Conservation (phyloP, 2,888 invertebrate genomes). For the Ichneumon xanthorius region DNA sequence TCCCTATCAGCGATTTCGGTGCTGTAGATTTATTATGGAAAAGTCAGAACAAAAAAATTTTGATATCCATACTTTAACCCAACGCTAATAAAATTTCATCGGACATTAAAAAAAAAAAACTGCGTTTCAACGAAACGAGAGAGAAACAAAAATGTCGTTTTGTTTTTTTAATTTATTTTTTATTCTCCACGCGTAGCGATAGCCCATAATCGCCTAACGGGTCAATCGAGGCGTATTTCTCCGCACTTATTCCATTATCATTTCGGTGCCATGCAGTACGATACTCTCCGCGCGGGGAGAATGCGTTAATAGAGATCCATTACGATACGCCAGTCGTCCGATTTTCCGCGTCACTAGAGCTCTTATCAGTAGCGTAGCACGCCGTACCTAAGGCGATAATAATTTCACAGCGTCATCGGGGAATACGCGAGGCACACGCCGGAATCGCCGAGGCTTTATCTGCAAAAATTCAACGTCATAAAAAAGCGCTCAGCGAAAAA, state of each 20-base stretch:
- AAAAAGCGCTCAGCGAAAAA: neutral
- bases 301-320: conserved; percentile 19
- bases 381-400: neutral
- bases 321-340: conserved; percentile 17
- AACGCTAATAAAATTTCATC: no score
- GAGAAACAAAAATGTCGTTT: neutral
- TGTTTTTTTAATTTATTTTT: no score
- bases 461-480: neutral
- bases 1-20: no score
- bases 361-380: neutral
- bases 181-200: neutral
- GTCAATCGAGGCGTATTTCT: neutral
- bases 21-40: no score
- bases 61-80: no score
- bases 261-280: conserved; percentile 31
- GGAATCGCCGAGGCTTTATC: neutral
- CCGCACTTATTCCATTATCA: conserved; percentile 14
- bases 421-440: neutral
- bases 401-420: conserved; percentile 11
- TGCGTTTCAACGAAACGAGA: no score
- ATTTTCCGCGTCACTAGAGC: conserved; percentile 12
- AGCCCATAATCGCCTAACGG: neutral
- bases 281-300: neutral
- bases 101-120: no score
- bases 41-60: no score